Evolutionary conservation across 2,888 invertebrate species (phyloP).

Genomic region (Idaea dimidiata): DNA sequence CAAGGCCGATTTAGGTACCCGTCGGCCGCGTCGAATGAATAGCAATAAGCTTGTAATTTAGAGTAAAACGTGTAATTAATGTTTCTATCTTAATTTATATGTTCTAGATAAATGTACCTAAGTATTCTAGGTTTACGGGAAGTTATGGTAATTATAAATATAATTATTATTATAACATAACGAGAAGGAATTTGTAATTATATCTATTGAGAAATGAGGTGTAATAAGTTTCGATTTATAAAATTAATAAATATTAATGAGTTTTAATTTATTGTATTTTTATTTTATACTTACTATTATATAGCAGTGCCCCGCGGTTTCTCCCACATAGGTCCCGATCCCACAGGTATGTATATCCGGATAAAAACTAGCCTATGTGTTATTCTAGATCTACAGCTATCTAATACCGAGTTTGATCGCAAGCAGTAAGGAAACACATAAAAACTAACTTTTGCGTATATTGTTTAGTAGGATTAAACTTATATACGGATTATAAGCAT

Average conservation of each 20-base stretch:
- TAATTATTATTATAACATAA: slow-evolving; percentile 62
- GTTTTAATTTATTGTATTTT: slow-evolving; percentile 56
- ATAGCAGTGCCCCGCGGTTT: no score
- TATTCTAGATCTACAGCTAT: no score
- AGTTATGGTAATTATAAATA: slow-evolving; percentile 66
- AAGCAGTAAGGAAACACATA: no score
- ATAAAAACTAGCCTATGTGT: no score
- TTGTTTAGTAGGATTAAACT: no score
- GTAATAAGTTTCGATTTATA: slow-evolving; percentile 80
- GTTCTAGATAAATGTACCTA: slow-evolving; percentile 73
- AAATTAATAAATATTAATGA: slow-evolving; percentile 80
- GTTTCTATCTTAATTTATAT: slow-evolving; percentile 69
- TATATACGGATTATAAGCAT: no score
- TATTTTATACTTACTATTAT: slow-evolving; percentile 36
- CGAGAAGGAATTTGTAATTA: slow-evolving; percentile 78
- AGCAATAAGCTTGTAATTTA: slow-evolving; percentile 65
- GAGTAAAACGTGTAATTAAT: slow-evolving; percentile 54
- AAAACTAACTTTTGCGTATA: no score
- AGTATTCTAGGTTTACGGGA: slow-evolving; percentile 69
- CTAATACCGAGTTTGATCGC: no score
- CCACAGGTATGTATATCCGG: no score
- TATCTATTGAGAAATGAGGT: slow-evolving; percentile 61
- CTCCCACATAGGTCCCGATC: no score
- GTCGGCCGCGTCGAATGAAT: slow-evolving; percentile 48
- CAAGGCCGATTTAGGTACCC: slow-evolving; percentile 36